Percentiles rank a stretch among this genome's conserved stretches.
Evolutionary conservation across 2,113 vertebrate genomes (phyloP).

Genomic region (Datnioides undecimradiatus): DNA sequence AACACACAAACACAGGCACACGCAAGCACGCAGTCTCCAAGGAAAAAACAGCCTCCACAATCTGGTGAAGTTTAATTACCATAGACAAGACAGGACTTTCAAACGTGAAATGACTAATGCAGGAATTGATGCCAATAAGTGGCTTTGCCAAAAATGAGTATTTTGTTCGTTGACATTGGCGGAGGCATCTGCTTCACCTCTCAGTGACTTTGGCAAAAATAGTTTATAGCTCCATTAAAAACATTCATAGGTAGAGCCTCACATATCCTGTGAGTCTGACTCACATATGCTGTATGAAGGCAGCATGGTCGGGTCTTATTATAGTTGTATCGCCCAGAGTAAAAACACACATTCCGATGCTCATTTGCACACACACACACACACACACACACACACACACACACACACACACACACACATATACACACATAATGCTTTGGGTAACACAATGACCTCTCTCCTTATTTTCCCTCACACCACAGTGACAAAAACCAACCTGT

Average conservation of each 20-base stretch:
- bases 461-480: conserved; percentile 16
- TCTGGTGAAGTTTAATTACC: conserved; percentile 35
- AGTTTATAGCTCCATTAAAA: conserved; percentile 35
- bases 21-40: not conserved
- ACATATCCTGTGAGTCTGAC: conserved; percentile 20
- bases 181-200: conserved; percentile 11
- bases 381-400: not conserved
- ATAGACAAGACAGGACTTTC: conserved; percentile 10
- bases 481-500: conserved; percentile 96
- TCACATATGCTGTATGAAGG: conserved; percentile 34
- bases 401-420: not conserved
- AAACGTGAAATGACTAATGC: conserved; percentile 37
- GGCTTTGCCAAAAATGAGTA: conserved; percentile 4
- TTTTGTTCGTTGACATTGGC: conserved; percentile 22
- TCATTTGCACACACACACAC: conserved; percentile 7
- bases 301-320: conserved; percentile 35
- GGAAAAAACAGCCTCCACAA: conserved; percentile 8
- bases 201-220: conserved; percentile 36
- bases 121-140: not conserved
- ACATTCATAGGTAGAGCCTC: not conserved
- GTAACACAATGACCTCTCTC: conserved; percentile 50
- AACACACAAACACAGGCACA: not conserved
- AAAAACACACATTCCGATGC: conserved; percentile 8
- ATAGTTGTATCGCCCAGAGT: conserved; percentile 6
- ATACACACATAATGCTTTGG: not conserved